Conservation (phyloP, 2,888 invertebrate species). For the Leptogaster cylindrica region DNA sequence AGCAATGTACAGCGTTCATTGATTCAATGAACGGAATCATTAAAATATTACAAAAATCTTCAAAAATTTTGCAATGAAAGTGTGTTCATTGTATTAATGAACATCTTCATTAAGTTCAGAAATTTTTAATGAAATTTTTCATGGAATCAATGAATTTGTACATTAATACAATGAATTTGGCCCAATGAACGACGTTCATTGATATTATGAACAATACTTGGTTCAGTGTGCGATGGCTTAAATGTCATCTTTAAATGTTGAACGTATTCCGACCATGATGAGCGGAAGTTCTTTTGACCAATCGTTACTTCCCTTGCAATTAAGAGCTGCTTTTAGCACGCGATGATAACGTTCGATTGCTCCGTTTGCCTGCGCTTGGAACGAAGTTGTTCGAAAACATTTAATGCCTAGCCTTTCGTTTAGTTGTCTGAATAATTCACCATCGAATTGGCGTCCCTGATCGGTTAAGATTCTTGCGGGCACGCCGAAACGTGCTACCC, state of each 20-base stretch:
- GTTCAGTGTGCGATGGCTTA: constrained; percentile 51
- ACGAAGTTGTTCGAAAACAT: constrained; percentile 34
- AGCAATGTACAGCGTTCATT: too few relatives aligned
- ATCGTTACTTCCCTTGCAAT: constrained; percentile 45
- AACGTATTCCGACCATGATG: constrained; percentile 54
- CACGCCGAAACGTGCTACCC: constrained; percentile 43
- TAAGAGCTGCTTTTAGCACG: constrained; percentile 56
- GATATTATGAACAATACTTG: too few relatives aligned
- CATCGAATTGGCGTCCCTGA: constrained; percentile 43
- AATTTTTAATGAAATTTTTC: too few relatives aligned
- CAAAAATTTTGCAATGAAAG: too few relatives aligned
- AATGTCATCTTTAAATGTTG: constrained; percentile 52
- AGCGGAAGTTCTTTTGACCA: constrained; percentile 54
- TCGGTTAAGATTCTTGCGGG: constrained; percentile 38
- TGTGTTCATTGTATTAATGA: too few relatives aligned
- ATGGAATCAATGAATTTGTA: too few relatives aligned
- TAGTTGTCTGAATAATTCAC: constrained; percentile 33
- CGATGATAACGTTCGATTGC: constrained; percentile 41
- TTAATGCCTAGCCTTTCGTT: constrained; percentile 3
- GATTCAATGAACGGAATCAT: too few relatives aligned
- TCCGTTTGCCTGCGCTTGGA: constrained; percentile 43
- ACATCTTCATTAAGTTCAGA: too few relatives aligned
- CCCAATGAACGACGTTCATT: too few relatives aligned
- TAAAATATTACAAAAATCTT: too few relatives aligned
- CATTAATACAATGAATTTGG: too few relatives aligned